Evolutionary conservation across 2,888 invertebrate species (phyloP), one percentile per base, ranked within the genome.

Genomic region (Pollenia griseotomentosa): DNA sequence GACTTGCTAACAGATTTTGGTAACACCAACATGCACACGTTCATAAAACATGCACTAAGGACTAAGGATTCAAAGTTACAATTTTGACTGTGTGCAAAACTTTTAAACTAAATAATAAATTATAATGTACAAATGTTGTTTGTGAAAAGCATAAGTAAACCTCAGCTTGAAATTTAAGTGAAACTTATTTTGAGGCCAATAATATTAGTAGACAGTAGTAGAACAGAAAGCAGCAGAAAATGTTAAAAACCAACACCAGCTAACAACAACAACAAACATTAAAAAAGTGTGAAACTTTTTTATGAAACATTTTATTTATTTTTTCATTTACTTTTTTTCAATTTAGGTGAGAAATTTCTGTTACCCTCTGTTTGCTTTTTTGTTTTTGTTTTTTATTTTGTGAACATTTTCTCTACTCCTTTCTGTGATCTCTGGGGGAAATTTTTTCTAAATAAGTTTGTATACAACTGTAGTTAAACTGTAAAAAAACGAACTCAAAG

Each of bases 61-160:
- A 84, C 84, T 68, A 75, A 73, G 82, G 57, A 87, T 73, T 88
- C 77, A 83, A 55, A 81, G 78, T 78, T 75, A 80, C 83, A 85
- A 83, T 88, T 86, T 83, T 81, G 85, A 83, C 81, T 86, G 74
- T 87, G 83, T 75, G 83, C 61, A 85, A 89, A 89, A 88, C 82
- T 88, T 89, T 89, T 88, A 82, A 89, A 88, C 86, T 83, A 89
- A 88, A 89, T 89, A 87, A 89, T 89, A 89, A 89, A 89, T 89
- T 88, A 88, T 88, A 85, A 88, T 88, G 87, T 78, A 82, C 68
- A 85, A 83, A 86, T 83, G 78, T 80, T 83, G 83, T 70, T 80
- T 65, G 84, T 73, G 19, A 84, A 87, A 74, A 82, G 73, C 77
- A 83, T 68, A 87, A 87, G 78, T 84, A 87, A 83, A 80, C 83